Evolutionary conservation across 2,797 vertebrate genomes (phyloP), one percentile per base, ranked within the genome.

Genomic region (Oryzias sinensis): DNA sequence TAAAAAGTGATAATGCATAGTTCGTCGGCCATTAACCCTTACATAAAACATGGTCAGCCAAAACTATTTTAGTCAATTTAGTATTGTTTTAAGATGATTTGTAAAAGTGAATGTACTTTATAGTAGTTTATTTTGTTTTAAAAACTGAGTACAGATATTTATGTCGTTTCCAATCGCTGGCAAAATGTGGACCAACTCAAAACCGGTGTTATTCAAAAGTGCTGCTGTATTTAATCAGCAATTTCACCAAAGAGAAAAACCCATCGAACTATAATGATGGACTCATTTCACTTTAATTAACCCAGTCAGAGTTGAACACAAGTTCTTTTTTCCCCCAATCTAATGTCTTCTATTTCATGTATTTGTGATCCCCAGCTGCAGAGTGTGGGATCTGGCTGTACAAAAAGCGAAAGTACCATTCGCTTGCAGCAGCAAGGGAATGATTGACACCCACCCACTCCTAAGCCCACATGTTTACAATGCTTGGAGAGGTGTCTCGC

Each of bases 401-500:
- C 56, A 56, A 71, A 72, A 62, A 22, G 20, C 20, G 20, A 22
- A 22, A 22, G 20, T 22, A 22, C 20, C 2, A 22, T 22, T 22
- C 20, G 2, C 20, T 22, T 14, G 59, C 62, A 1, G 42, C 57
- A 14, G 53, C 49, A 65, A 83, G 64, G 45, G 43, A 72, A 63
- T 83, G 85, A 88, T 55, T 77, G 86, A 87, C 87, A 79, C 40
- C 68, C 76, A 6, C 77, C 78, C 74, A 72, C 78, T 80, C 65
- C 49, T 15, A 74, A 70, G 62, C 62, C 58, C 55, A 63, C 70
- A 79, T 68, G 58, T 62, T 71, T 70, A 49, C 56, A 54, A 57
- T 25, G 68, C 72, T 75, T 80, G 59, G 57, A 72, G 75, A 79
- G 69, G 65, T 72, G 67, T 72, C 68, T 72, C 59, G 2, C 53